These are phyloP conservation scores for Argyresthia albistria DNA, from an alignment of 2,888 invertebrate species.

Conservation along the genomic window DNA sequence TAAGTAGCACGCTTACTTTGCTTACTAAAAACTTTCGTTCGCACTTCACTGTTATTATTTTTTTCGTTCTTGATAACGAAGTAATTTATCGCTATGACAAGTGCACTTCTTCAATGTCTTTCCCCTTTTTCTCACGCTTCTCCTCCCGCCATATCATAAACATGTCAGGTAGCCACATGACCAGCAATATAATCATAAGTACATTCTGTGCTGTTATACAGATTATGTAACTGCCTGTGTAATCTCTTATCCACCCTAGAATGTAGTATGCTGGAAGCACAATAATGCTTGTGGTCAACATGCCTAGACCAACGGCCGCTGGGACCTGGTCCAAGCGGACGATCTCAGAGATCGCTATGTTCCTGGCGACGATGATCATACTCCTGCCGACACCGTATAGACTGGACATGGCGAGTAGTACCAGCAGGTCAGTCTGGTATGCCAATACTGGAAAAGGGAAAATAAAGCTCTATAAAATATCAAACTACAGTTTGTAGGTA, in stretches of 20 bases:
- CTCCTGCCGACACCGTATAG: conserved; percentile 81
- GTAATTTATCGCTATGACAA: conserved; percentile 18
- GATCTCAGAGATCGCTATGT: conserved; percentile 78
- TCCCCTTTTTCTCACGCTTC: conserved; percentile 24
- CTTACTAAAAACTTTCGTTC: too few species aligned
- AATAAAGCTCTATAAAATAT: too few species aligned
- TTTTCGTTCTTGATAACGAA: too few species aligned
- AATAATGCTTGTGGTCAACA: conserved; percentile 79
- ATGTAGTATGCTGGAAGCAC: conserved; percentile 77
- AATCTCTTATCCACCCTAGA: conserved; percentile 78
- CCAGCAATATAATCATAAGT: conserved; percentile 63
- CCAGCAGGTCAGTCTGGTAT: conserved; percentile 65
- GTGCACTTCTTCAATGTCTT: conserved; percentile 25
- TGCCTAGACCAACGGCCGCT: conserved; percentile 80
- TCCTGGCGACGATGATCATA: conserved; percentile 80
- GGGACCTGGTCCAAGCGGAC: conserved; percentile 73
- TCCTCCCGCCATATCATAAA: conserved; percentile 41
- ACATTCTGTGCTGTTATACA: conserved; percentile 77
- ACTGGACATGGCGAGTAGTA: conserved; percentile 68
- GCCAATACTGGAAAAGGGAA: conserved; percentile 67
- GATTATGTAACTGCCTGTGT: conserved; percentile 72
- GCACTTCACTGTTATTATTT: not conserved
- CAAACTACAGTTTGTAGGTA: too few species aligned
- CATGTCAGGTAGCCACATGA: conserved; percentile 75
- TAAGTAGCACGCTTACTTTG: too few species aligned